Evolutionary conservation across 2,797 vertebrate species (phyloP), one percentile per base, ranked within the genome.

Genomic region (Denticeps clupeoides): DNA sequence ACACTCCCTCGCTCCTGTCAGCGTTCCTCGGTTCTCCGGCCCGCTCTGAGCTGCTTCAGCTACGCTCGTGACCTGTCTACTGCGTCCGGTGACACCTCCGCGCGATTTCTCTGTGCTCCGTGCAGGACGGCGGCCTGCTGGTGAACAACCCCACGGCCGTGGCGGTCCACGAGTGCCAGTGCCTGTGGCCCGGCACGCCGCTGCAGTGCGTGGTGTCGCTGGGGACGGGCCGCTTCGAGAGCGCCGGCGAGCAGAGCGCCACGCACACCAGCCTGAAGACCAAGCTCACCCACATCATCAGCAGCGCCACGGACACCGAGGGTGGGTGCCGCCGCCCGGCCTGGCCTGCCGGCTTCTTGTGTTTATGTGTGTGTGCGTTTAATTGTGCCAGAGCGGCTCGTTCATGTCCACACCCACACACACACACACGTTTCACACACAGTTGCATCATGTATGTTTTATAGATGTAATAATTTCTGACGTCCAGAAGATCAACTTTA

Each of bases 281-380:
- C 60, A 97, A 97, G 56, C 73, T 98, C 43, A 83, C 75, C 1
- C 89, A 96, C 1, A 86, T 97, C 55, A 98, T 97, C 74, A 97
- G 85, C 82, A 97, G 93, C 12, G 94, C 94, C 44, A 98, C 94
- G 1, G 91, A 97, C 59, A 97, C 94, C 1, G 92, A 98, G 77
- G 94, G 93, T 97, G 58, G 65, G 87, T 57, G 25, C 57, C 31
- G 12, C 13, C 13, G 15, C 13, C 33, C 15, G 16, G 32, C 33
- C 33, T 33, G 33, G 13, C 32, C 15, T 16, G n/a, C n/a, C n/a
- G n/a, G n/a, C n/a, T n/a, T n/a, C n/a, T n/a, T n/a, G n/a, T n/a
- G n/a, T n/a, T n/a, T n/a, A n/a, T n/a, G n/a, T n/a, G n/a, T n/a
- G n/a, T n/a, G n/a, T n/a, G n/a, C n/a, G n/a, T n/a, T n/a, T n/a